Evolutionary conservation across 2,797 vertebrate species (phyloP).

Genomic region (Sebastes baramenuke): DNA sequence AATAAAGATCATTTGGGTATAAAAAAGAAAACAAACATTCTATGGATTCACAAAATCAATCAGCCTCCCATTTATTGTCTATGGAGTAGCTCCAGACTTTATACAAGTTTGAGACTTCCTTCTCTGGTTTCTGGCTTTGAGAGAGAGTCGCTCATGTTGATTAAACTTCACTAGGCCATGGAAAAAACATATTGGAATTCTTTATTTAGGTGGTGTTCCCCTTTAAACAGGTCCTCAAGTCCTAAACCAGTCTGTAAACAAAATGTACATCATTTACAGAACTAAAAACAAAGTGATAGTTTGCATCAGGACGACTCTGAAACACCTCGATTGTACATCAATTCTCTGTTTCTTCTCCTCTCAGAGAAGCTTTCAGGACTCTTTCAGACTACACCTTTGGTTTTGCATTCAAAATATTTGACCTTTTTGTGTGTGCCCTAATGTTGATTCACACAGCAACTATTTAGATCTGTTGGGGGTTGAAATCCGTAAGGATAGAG

Average conservation of each 20-base stretch:
- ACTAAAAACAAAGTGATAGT: background rate
- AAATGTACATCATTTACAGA: background rate
- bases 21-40: too few species aligned
- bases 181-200: too few species aligned
- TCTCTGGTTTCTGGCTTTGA: too few species aligned
- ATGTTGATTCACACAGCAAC: background rate
- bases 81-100: too few species aligned
- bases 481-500: background rate
- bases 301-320: background rate
- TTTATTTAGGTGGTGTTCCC: too few species aligned
- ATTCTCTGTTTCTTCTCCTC: background rate
- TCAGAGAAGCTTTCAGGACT: background rate
- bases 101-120: too few species aligned
- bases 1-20: too few species aligned
- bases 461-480: background rate
- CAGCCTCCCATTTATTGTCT: too few species aligned
- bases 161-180: too few species aligned
- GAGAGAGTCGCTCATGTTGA: too few species aligned
- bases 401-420: background rate
- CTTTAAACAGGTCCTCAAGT: background rate
- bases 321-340: background rate
- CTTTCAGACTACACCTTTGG: background rate
- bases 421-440: background rate
- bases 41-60: too few species aligned
- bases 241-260: background rate